Evolutionary conservation across 2,797 vertebrate genomes (phyloP).

Genomic region (Ispidina lecontei): DNA sequence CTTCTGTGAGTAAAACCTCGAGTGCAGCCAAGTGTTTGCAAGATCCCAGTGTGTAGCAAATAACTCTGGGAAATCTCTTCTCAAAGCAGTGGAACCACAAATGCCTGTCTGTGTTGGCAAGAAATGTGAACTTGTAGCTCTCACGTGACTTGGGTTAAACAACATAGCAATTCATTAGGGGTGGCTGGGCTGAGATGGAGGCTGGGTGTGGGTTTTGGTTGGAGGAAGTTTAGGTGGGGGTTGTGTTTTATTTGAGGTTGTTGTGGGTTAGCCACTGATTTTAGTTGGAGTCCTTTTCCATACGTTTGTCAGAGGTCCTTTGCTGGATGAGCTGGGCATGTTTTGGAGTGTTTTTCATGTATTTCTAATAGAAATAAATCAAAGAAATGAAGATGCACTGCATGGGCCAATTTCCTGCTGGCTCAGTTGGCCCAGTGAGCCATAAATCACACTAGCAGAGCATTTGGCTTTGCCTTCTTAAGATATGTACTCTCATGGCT

Average conservation of each 20-base stretch:
- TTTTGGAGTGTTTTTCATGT: not conserved
- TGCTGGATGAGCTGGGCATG: not conserved
- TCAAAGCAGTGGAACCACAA: conserved; percentile 15
- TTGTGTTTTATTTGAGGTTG: conserved; percentile 53
- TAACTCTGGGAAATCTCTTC: not conserved
- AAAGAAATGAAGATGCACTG: not conserved
- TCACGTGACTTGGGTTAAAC: not conserved
- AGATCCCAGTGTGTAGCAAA: not conserved
- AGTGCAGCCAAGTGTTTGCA: not conserved
- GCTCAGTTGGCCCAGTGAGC: not conserved
- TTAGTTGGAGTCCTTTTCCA: conserved; percentile 33
- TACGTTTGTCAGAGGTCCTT: conserved; percentile 12
- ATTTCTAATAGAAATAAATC: conserved; percentile 32
- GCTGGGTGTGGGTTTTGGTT: conserved; percentile 26
- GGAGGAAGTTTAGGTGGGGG: conserved; percentile 30
- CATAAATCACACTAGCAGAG: not conserved
- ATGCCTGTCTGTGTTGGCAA: conserved; percentile 21
- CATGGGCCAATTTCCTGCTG: not conserved
- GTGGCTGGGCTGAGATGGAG: not conserved
- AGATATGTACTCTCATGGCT: not conserved
- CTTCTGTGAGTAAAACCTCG: not conserved
- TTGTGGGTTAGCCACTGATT: conserved; percentile 42
- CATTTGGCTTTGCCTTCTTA: not conserved
- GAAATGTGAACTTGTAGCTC: not conserved
- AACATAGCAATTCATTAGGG: conserved; percentile 30